Evolutionary conservation across 2,888 invertebrate genomes (phyloP).

Genomic region (Yponomeuta malinellus): DNA sequence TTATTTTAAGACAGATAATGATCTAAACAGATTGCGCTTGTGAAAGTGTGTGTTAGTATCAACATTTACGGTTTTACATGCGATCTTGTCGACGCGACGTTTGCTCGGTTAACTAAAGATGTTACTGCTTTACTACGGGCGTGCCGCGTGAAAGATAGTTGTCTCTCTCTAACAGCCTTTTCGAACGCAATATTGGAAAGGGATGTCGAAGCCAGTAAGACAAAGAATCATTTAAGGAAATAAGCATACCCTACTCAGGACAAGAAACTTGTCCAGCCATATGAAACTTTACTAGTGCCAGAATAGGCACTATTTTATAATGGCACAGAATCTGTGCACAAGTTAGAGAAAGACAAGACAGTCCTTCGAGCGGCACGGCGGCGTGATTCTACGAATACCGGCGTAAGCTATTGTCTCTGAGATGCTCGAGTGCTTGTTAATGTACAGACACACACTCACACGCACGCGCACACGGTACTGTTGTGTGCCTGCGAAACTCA

Average conservation of each 20-base stretch:
- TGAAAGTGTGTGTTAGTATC: slow-evolving; percentile 71
- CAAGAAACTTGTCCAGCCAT: neutral
- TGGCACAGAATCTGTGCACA: neutral
- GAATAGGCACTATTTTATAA: neutral
- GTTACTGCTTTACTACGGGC: slow-evolving; percentile 4
- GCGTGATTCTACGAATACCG: slow-evolving; percentile 12
- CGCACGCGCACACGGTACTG: slow-evolving; percentile 57
- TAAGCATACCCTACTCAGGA: neutral
- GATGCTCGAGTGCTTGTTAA: slow-evolving; percentile 47
- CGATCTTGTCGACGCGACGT: neutral
- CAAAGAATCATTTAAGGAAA: neutral
- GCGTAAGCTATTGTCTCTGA: slow-evolving; percentile 19
- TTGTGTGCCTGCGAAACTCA: slow-evolving; percentile 57
- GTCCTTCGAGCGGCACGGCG: slow-evolving; percentile 12
- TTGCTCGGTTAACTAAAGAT: slow-evolving; percentile 7
- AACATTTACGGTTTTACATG: slow-evolving; percentile 37
- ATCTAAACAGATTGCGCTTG: slow-evolving; percentile 23
- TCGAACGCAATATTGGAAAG: neutral
- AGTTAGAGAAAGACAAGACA: neutral
- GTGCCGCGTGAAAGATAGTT: slow-evolving; percentile 9
- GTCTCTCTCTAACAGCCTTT: neutral
- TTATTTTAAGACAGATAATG: slow-evolving; percentile 13
- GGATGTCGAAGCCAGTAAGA: neutral
- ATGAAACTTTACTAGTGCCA: neutral
- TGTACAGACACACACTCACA: slow-evolving; percentile 66